Percentiles rank a stretch among this genome's conserved stretches.
phyloP scores from a whole-genome alignment of 2,888 invertebrate genomes.

The Neoaliturus tenellus region DNA sequence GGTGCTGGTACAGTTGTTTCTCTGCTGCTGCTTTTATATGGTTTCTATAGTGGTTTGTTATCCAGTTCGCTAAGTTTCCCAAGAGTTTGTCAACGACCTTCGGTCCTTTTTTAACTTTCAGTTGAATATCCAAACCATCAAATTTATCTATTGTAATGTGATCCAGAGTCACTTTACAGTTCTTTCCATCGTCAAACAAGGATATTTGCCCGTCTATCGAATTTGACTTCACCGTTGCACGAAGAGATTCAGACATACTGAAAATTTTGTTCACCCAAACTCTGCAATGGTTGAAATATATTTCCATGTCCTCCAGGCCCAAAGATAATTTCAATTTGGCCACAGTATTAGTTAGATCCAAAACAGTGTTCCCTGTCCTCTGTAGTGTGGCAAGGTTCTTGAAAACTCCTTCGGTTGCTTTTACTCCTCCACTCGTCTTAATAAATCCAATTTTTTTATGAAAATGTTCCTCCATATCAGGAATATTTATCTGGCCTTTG shows the following conservation, averaged over 20 bases:
- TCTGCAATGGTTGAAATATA: background rate
- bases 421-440: background rate
- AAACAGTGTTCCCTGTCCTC: background rate
- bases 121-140: background rate
- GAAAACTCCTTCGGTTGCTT: constrained; percentile 13
- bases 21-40: background rate
- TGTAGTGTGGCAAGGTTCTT: constrained; percentile 21
- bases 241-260: background rate
- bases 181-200: background rate
- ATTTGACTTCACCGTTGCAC: background rate
- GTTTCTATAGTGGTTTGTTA: background rate
- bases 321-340: background rate
- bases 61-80: background rate
- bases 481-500: background rate
- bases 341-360: background rate
- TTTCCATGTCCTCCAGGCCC: constrained; percentile 6
- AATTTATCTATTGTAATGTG: background rate
- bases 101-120: background rate
- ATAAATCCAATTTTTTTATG: background rate
- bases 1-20: background rate
- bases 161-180: background rate
- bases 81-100: background rate
- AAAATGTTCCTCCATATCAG: constrained; percentile 1
- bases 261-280: background rate
- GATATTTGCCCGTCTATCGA: constrained; percentile 16